Evolutionary conservation across 2,113 vertebrate genomes (phyloP).

Genomic region (Holacanthus passer): DNA sequence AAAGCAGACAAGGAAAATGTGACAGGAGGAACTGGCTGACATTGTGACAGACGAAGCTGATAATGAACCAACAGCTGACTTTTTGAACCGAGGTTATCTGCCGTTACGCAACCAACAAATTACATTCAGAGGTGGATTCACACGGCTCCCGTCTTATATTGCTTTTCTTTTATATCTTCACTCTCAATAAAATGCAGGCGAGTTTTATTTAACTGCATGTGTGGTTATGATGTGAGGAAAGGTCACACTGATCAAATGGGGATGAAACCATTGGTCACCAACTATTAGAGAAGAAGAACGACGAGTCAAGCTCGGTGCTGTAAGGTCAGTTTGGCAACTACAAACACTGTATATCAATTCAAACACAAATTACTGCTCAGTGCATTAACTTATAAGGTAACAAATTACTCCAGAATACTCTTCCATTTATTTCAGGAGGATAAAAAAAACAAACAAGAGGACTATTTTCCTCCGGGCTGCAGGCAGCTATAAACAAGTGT

Average conservation of each 20-base stretch:
- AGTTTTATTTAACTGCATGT: constrained; percentile 14
- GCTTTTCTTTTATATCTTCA: neutral
- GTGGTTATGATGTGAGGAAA: constrained; percentile 27
- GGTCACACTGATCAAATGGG: constrained; percentile 3
- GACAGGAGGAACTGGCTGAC: neutral
- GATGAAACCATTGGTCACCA: constrained; percentile 7
- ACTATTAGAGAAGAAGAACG: constrained; percentile 6
- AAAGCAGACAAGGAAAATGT: neutral
- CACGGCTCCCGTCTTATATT: neutral
- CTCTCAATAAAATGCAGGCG: neutral
- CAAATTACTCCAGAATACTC: neutral
- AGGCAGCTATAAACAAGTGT: constrained; percentile 2
- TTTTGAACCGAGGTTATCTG: constrained; percentile 3
- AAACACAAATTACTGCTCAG: neutral
- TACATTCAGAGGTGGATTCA: neutral
- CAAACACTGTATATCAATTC: neutral
- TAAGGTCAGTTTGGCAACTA: constrained; percentile 3
- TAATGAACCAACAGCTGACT: constrained; percentile 7
- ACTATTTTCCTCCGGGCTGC: neutral
- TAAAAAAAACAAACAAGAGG: neutral
- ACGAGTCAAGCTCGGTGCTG: neutral
- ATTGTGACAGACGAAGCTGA: neutral
- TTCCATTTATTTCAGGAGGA: constrained; percentile 5
- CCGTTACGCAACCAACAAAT: neutral
- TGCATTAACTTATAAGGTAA: neutral